Evolutionary conservation across 2,888 invertebrate genomes (phyloP).

Genomic region (Mimas tiliae): DNA sequence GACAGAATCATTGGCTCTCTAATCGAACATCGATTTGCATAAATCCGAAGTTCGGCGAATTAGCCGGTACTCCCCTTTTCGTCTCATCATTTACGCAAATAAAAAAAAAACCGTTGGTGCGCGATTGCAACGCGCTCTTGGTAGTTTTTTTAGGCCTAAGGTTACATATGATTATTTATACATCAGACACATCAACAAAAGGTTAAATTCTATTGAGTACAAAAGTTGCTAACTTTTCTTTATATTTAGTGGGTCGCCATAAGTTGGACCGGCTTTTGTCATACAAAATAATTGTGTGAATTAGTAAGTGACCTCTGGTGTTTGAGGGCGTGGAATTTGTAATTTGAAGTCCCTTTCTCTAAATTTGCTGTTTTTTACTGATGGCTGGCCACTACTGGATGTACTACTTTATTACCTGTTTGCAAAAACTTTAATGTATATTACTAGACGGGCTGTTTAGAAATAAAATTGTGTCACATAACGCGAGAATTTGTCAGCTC

Average conservation of each 20-base stretch:
- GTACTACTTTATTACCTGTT: too few relatives aligned
- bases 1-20: too few relatives aligned
- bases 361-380: not conserved
- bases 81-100: too few relatives aligned
- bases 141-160: not conserved
- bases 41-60: too few relatives aligned
- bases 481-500: too few relatives aligned
- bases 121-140: too few relatives aligned
- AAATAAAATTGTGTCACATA: too few relatives aligned
- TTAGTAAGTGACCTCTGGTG: conserved; percentile 3
- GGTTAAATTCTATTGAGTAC: not conserved
- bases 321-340: conserved; percentile 15
- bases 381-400: not conserved
- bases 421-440: too few relatives aligned
- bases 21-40: too few relatives aligned
- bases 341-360: not conserved
- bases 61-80: too few relatives aligned
- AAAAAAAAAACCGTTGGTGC: too few relatives aligned
- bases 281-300: conserved; percentile 17
- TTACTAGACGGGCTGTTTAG: too few relatives aligned
- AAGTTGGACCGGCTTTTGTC: not conserved
- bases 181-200: conserved; percentile 1
- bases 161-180: not conserved
- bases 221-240: not conserved
- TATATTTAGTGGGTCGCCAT: not conserved